Evolutionary conservation across 1,140 invertebrate genomes (phyloP), one percentile per base, ranked within the genome.

Genomic region (Zaprionus taronus): DNA sequence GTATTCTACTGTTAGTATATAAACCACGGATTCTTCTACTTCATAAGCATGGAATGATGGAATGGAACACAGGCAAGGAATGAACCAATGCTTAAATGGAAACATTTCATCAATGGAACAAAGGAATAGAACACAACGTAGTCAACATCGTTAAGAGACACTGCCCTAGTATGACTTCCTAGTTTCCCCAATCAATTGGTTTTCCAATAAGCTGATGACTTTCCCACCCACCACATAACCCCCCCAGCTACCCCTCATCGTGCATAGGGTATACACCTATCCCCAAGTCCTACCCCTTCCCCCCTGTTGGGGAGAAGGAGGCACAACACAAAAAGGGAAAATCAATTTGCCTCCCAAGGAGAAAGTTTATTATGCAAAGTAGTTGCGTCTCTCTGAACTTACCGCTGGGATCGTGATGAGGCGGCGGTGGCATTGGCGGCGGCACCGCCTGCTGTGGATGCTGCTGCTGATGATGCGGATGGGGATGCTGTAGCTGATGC

Each of bases 381-480:
- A 64, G 28, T 28, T 57, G 22, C 31, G 53, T 20, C 26, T 66
- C 61, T 36, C 47, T 60, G 71, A 17, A 72, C 85, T 92, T 70
- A 92, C 91, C 91, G 75, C 86, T 91, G 58, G 90, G 77, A 83
- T 92, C 91, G 26, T 92, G 89, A 72, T 91, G 91, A 7, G 81
- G 82, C n/a, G 68, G 73, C 38, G 24, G 49, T 56, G 66, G 51
- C 61, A 70, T 75, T 44, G 64, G 76, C 34, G 67, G 80, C 15
- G 31, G 68, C 15, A 60, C 53, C 64, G 66, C 47, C 58, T 75
- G 77, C 56, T 76, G 69, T 15, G 72, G 81, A 7, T 80, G 77
- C 51, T 78, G 77, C 51, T 78, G 74, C 11, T 73, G 77, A 26
- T 74, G 80, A 15, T 47, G 69, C n/a, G 75, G 77, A 15, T 91